phyloP scores from a whole-genome alignment of 2,797 vertebrate genomes.

The Artibeus jamaicensis region DNA sequence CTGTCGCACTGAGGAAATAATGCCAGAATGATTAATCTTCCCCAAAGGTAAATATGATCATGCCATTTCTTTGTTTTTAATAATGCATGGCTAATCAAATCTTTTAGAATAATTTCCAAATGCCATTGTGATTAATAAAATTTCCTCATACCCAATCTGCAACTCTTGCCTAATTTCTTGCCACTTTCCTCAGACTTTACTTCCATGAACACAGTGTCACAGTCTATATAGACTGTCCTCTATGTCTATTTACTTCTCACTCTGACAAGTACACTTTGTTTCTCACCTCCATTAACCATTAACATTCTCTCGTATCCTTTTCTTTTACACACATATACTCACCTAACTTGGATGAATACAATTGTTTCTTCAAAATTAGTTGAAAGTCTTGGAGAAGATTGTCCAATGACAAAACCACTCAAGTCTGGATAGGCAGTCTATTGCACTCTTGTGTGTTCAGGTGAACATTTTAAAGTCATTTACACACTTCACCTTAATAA shows the following conservation, averaged over 20 bases:
- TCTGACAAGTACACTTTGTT: not conserved
- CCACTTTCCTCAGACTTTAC: not conserved
- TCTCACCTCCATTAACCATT: not conserved
- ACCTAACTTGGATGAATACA: not conserved
- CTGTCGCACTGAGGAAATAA: not conserved
- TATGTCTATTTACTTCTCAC: fast-evolving
- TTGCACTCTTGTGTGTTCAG: not conserved
- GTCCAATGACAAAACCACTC: not conserved
- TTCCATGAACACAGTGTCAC: not conserved
- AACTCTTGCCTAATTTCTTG: not conserved
- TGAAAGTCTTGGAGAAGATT: not conserved
- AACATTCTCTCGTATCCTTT: not conserved
- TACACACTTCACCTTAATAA: not conserved
- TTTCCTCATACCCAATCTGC: not conserved
- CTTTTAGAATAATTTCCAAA: not conserved
- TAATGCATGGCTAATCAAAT: not conserved
- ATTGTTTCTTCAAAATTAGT: not conserved
- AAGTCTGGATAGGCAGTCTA: not conserved
- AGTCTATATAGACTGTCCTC: not conserved
- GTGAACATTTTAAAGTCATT: not conserved
- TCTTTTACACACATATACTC: not conserved
- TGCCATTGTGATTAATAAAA: not conserved
- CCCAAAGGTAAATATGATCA: not conserved
- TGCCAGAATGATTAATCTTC: not conserved
- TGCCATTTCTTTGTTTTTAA: not conserved